Base-by-base conservation (phyloP, 1,140 invertebrate species). In the Drosophila nigromelanica region DNA sequence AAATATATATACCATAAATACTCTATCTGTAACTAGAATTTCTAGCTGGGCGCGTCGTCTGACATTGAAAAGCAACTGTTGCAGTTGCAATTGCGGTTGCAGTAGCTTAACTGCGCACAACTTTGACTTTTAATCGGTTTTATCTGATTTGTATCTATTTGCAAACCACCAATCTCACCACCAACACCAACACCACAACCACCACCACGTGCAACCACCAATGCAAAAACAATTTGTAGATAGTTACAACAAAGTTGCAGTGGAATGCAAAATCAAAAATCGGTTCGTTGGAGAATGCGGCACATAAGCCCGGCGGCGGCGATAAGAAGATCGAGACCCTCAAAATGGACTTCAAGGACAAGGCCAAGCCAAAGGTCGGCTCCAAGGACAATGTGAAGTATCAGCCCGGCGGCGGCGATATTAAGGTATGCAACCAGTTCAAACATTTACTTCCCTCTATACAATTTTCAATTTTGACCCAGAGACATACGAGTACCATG, bases 221-320 rank as follows among this genome's bases (percentile, higher is more conserved):
- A 27, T 55, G 7, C 24, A 63, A 64, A 56, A 67, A 61, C 56
- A 86, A 81, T 71, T 79, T 93, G 30, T 92, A 97, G 96, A 97
- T 97, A 80, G 92, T 95, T 67, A 95, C 96, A 83, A 95, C 96
- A 69, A 98, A 98, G 92, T 93, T 98, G 61, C 95, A 97, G 83
- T 99, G 98, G 97, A 97, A 97, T 78, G 97, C 97, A 0, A 97
- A 98, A 92, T 95, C 97, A 15, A 98, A 98, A 93, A 94, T 99
- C 63, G 98, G 97, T 27, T 98, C 98, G 0, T 92, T 99, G 74
- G 97, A 98, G n/a, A 99, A 99, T 91, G 94, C 97, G n/a, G 94
- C 95, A 4, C 96, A 99, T 92, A 98, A 96, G 89, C 97, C 98
- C 1, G 97, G 97, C 37, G 98, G 98, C 30, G 98, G 97, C 27